Conservation (phyloP, 2,797 vertebrate species). For the Diplodus puntazzo region DNA sequence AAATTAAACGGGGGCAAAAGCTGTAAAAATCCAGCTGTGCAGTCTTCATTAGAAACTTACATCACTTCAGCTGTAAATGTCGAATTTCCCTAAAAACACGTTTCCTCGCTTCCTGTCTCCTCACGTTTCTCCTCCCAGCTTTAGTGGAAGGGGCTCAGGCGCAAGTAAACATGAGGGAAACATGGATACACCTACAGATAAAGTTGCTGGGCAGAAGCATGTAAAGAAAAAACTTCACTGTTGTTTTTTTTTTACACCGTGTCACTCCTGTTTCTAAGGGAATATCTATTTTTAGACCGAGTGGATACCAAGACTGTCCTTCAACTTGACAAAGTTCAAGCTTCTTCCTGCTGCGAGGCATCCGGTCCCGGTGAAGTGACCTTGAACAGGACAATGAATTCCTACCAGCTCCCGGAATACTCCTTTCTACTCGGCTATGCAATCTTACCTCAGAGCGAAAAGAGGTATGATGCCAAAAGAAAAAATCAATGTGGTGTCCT, state of each 20-base stretch:
- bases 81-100: not conserved
- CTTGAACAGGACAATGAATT: conserved; percentile 53
- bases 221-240: not conserved
- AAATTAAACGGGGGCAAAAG: too few relatives aligned
- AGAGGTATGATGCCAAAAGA: not conserved
- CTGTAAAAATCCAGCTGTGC: not conserved
- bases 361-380: conserved; percentile 33
- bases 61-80: not conserved
- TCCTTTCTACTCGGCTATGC: not conserved
- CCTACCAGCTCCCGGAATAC: conserved; percentile 15
- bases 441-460: conserved; percentile 7
- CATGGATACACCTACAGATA: not conserved
- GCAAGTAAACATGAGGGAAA: not conserved
- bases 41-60: not conserved
- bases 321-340: conserved; percentile 42
- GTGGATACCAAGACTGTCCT: conserved; percentile 33
- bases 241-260: conserved; percentile 4
- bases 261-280: conserved; percentile 23
- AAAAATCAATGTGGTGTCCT: not conserved
- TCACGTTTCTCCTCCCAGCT: not conserved
- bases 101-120: not conserved
- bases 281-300: conserved; percentile 27
- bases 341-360: conserved; percentile 27
- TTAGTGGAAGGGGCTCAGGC: not conserved
- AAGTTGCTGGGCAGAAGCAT: conserved; percentile 27